Evolutionary conservation across 2,888 invertebrate genomes (phyloP), one percentile per base, ranked within the genome.

Genomic region (Elegia similella): DNA sequence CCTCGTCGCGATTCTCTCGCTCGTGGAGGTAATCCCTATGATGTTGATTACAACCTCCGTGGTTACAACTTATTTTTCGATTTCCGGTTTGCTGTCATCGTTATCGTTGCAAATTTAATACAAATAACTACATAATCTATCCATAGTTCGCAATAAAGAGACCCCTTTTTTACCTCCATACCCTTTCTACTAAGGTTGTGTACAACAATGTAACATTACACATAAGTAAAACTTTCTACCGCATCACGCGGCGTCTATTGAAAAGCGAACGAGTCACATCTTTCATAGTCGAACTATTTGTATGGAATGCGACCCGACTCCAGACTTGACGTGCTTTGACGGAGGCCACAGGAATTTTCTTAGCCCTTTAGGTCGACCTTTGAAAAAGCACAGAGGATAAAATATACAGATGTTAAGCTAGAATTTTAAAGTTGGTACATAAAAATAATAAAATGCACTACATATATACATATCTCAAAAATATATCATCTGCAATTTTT

Each of bases 241-340:
- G 34, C 16, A 55, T 46, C 16, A 53, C 42, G 46, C 30, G 44
- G 42, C n/a, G 13, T 23, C n/a, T 30, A 34, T 34, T 55, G 44
- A 44, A 52, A 55, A 34, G 54, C 53, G 43, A 43, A 46, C 54
- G 16, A 34, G 42, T 52, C 50, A 38, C 50, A 38, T 50, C 34
- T 50, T 50, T 50, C 34, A 50, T 50, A 12, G 48, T 2, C 6
- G 10, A 50, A 50, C 50, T 50, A 50, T 50, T 50, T 50, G 38
- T 50, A n/a, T 38, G 34, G 50, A 50, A 50, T 34, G 50, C 16
- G 50, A 50, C 34, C 50, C 50, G 15, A 50, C 50, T 16, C 38
- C 7, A 12, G 7, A 34, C 50, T 50, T 50, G 50, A 50, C 50
- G 32, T 50, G 50, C 50, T 50, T 50, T 34, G 50, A 34, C 34